Evolutionary conservation across 2,888 invertebrate species (phyloP), one percentile per base, ranked within the genome.

Genomic region (Clusia tigrina): DNA sequence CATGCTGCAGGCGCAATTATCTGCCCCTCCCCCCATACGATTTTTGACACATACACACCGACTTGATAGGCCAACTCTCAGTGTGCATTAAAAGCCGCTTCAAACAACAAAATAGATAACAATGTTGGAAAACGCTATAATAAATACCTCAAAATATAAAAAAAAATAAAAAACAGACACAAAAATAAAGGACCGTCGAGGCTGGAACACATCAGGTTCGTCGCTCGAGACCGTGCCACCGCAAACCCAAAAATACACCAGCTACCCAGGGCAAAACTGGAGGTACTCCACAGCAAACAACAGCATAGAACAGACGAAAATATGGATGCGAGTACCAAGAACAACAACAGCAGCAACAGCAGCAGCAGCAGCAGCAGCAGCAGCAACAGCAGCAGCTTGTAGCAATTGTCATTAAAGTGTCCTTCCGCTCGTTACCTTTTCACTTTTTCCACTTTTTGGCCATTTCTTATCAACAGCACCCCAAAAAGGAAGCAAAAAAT

Each of bases 321-420:
- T 15, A 42, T 6, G n/a, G n/a, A n/a, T n/a, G 32, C 32, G 32
- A 6, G 6, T 32, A 12, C 32, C 6, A 32, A 9, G 32, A 32
- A 32, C 6, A 12, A n/a, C n/a, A n/a, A n/a, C n/a, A n/a, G n/a
- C 42, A 42, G n/a, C n/a, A 3, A 42, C 9, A n/a, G 32, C 12
- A 12, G 32, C 32, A 32, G 32, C 32, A 12, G 12, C 32, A 32
- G 6, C 32, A 12, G 12, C 32, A 32, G 32, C 32, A 12, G 6
- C 32, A 6, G 32, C 32, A 42, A 17, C 42, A 22, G 2, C 48
- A 59, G 42, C 60, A 37, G 60, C 67, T 66, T 62, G 66, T 66
- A 64, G 58, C 68, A 67, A 67, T 70, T 68, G 67, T 68, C 69
- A 70, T 68, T 70, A 64, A 66, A 67, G 69, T 68, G 63, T 67